A percentile compares a stretch with the other conserved stretches of the same genome.
phyloP scores from a whole-genome alignment of 2,797 vertebrate species.

The Manis pentadactyla region DNA sequence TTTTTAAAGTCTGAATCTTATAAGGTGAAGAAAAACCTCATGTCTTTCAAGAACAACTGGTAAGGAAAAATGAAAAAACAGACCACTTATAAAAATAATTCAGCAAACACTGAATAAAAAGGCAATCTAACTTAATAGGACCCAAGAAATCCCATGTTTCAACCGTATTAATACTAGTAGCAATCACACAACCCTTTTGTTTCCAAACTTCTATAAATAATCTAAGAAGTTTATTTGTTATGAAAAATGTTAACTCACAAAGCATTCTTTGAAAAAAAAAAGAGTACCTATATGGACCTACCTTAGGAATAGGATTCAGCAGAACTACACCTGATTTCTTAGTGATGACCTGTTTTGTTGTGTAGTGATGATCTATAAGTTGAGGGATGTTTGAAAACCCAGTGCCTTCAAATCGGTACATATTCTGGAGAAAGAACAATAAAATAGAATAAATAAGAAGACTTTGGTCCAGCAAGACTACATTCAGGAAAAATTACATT shows the following conservation, averaged over 20 bases:
- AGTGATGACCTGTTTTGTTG: conserved; percentile 97
- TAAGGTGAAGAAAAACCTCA: background rate
- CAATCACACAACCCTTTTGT: background rate
- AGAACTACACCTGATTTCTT: conserved; percentile 98
- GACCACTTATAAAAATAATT: background rate
- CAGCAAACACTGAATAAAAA: conserved; percentile 17
- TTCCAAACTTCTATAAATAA: conserved; percentile 20
- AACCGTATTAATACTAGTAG: background rate
- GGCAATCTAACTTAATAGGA: background rate
- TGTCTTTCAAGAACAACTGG: conserved; percentile 3
- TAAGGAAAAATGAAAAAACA: background rate
- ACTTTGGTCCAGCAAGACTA: conserved; percentile 14
- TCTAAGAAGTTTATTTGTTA: background rate
- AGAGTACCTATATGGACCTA: conserved; percentile 72
- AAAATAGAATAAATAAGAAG: conserved; percentile 46
- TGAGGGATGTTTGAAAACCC: conserved; percentile 97
- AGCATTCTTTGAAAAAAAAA: conserved; percentile 12
- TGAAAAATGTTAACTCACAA: background rate
- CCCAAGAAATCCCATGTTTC: background rate
- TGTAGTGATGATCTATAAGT: conserved; percentile 97
- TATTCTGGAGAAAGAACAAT: conserved; percentile 87
- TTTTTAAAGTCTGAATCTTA: conserved; percentile 37
- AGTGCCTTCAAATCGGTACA: conserved; percentile 97
- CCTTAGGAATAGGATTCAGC: conserved; percentile 95
- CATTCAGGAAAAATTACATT: background rate